Evolutionary conservation across 2,888 invertebrate species (phyloP).

Genomic region (Altica lythri): DNA sequence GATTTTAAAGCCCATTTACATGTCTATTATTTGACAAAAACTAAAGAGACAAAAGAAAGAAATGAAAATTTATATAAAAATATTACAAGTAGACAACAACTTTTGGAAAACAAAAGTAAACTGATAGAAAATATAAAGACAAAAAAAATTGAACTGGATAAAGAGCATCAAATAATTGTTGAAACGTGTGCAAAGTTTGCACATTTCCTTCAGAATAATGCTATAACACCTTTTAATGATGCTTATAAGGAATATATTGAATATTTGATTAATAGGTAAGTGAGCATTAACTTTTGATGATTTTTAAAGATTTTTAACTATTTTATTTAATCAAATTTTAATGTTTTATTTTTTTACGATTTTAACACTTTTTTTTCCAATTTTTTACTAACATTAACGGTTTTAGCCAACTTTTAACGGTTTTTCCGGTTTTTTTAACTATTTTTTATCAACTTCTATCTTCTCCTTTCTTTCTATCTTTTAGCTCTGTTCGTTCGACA

Average conservation of each 20-base stretch:
- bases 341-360: not conserved
- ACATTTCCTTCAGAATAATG: constrained; percentile 50
- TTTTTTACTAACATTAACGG: not conserved
- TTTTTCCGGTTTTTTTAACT: not conserved
- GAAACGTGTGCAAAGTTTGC: constrained; percentile 49
- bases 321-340: not conserved
- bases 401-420: not conserved
- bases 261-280: constrained; percentile 48
- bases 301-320: not conserved
- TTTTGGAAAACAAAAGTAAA: constrained; percentile 36
- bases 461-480: constrained; percentile 6
- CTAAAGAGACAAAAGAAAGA: constrained; percentile 40
- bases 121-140: constrained; percentile 40
- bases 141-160: constrained; percentile 40
- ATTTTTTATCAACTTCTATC: not conserved
- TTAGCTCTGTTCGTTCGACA: too few species aligned
- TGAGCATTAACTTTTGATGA: constrained; percentile 9
- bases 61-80: constrained; percentile 42
- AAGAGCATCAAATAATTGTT: constrained; percentile 45
- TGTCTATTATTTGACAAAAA: constrained; percentile 50
- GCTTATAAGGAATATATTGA: constrained; percentile 49
- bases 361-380: not conserved
- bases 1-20: constrained; percentile 51
- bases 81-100: constrained; percentile 42
- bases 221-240: constrained; percentile 50